Evolutionary conservation across 2,113 vertebrate species (phyloP).

Genomic region (Harpagus bidentatus): DNA sequence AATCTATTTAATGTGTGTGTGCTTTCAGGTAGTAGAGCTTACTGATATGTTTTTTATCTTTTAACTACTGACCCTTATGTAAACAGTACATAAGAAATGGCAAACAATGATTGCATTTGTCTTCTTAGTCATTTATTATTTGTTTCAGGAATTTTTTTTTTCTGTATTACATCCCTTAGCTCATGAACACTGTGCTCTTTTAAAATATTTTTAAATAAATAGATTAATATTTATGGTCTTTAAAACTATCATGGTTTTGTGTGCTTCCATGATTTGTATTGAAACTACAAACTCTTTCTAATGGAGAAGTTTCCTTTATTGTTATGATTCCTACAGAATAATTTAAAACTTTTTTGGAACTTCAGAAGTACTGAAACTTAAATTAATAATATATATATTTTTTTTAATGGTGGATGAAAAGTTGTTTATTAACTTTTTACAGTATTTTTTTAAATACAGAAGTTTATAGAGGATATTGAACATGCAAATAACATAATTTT

Average conservation of each 20-base stretch:
- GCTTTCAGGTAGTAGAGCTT: neutral
- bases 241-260: neutral
- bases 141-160: neutral
- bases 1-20: neutral
- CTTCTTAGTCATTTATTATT: neutral
- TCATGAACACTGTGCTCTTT: neutral
- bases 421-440: fast-evolving
- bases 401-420: neutral
- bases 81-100: neutral
- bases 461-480: neutral
- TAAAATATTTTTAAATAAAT: neutral
- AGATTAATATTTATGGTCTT: neutral
- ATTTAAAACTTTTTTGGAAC: neutral
- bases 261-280: neutral
- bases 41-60: neutral
- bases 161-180: neutral
- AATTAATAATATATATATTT: neutral
- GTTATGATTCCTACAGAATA: neutral
- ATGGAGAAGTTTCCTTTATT: neutral
- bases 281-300: neutral
- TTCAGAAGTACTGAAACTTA: neutral
- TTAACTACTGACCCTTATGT: neutral
- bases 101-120: neutral
- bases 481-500: neutral
- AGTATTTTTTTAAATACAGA: neutral